Conservation (phyloP, 2,888 invertebrate genomes). For the Eupeodes latifasciatus region DNA sequence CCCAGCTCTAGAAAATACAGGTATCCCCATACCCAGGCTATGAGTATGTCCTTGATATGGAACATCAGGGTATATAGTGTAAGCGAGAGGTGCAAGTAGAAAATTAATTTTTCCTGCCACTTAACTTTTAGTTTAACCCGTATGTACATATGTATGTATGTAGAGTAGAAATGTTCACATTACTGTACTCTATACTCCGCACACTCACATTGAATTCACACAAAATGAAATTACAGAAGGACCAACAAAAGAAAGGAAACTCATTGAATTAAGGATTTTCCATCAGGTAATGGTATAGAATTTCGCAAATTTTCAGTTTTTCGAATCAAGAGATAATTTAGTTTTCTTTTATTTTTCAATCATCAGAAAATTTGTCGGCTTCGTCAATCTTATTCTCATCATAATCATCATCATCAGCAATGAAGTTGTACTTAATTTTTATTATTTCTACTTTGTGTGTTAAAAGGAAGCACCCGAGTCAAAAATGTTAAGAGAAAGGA, state of each 20-base stretch:
- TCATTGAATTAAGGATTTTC: too few species aligned
- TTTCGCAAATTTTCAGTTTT: neutral
- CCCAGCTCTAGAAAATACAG: conserved; percentile 2
- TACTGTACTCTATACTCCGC: neutral
- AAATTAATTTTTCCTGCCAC: conserved; percentile 50
- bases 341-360: neutral
- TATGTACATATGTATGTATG: neutral
- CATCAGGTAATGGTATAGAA: neutral
- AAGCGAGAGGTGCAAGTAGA: conserved; percentile 33
- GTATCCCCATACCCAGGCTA: neutral
- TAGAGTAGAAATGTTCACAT: conserved; percentile 35
- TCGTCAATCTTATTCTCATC: neutral
- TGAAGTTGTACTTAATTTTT: conserved; percentile 31
- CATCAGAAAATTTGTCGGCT: neutral
- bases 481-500: neutral
- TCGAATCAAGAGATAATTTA: neutral
- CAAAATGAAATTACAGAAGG: too few species aligned
- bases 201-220: neutral
- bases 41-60: neutral
- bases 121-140: conserved; percentile 39
- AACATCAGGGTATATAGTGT: neutral
- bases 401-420: neutral
- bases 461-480: conserved; percentile 43
- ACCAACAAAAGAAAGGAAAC: conserved; percentile 17
- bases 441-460: neutral